A percentile compares a stretch with the other conserved stretches of the same genome.
phyloP scores from a whole-genome alignment of 2,797 vertebrate genomes.

The Lophotriccus pileatus region DNA sequence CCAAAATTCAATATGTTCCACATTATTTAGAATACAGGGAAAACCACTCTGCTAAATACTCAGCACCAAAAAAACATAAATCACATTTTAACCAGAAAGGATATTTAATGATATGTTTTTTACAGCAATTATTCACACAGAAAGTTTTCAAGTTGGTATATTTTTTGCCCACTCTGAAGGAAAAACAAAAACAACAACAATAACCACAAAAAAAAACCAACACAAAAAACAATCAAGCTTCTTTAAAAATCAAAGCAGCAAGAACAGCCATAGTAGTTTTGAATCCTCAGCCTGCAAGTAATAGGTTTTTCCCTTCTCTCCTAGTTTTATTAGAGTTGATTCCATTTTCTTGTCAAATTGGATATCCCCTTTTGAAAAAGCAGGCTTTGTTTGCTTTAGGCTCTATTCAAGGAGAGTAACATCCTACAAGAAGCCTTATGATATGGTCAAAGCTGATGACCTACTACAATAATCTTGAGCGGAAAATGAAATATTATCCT shows the following conservation, averaged over 20 bases:
- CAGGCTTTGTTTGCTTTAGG: constrained; percentile 24
- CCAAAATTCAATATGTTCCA: neutral
- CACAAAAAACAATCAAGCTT: neutral
- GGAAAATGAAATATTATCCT: constrained; percentile 12
- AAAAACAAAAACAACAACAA: neutral
- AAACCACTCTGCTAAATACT: neutral
- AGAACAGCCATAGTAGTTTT: constrained; percentile 35
- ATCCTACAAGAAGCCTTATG: neutral
- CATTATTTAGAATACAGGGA: neutral
- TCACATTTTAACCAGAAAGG: neutral
- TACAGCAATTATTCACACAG: neutral
- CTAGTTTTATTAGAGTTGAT: constrained; percentile 30
- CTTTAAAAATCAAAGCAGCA: constrained; percentile 22
- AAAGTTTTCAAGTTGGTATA: neutral
- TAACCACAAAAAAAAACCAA: neutral
- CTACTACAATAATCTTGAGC: neutral
- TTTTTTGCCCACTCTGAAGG: neutral
- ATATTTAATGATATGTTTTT: neutral
- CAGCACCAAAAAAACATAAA: neutral
- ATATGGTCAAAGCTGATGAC: neutral
- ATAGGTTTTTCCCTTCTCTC: constrained; percentile 30
- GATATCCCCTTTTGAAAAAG: constrained; percentile 36
- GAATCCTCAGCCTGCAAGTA: constrained; percentile 20
- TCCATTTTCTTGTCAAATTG: constrained; percentile 55
- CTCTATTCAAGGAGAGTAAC: neutral